These are phyloP conservation scores for Nothobranchius kuhntae DNA, from an alignment of 2,113 vertebrate species.

Conservation along the genomic window DNA sequence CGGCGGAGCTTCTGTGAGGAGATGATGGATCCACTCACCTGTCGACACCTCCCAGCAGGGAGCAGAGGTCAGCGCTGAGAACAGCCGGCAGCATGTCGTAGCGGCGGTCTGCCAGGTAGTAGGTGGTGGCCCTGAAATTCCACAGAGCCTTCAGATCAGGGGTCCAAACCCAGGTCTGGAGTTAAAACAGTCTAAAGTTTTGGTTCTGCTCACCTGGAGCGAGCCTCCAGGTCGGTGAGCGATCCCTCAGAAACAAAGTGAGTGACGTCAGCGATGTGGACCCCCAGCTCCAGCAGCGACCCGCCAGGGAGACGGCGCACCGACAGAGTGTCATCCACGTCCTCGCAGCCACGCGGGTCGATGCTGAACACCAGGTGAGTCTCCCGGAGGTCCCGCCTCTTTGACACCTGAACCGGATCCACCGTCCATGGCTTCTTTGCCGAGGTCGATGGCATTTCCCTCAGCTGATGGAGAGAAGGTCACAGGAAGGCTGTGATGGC, in stretches of 20 bases:
- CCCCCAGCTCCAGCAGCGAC: constrained; percentile 86
- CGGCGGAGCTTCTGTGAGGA: too few relatives aligned
- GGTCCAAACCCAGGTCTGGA: not conserved
- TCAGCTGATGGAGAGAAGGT: constrained; percentile 75
- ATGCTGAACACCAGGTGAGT: constrained; percentile 95
- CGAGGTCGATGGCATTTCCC: constrained; percentile 87
- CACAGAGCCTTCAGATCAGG: not conserved
- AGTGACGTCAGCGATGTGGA: constrained; percentile 96
- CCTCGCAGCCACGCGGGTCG: constrained; percentile 91
- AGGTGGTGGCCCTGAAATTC: constrained; percentile 88
- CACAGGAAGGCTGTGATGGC: too few relatives aligned
- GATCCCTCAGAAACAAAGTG: constrained; percentile 88
- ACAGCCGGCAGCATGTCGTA: constrained; percentile 92
- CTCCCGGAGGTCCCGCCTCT: constrained; percentile 77
- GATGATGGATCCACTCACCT: constrained; percentile 77
- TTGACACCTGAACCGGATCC: constrained; percentile 42
- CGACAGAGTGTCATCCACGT: constrained; percentile 93
- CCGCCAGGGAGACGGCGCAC: constrained; percentile 77
- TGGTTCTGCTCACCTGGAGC: constrained; percentile 77
- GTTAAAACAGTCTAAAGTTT: not conserved
- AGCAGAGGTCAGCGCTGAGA: constrained; percentile 91
- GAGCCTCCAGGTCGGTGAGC: constrained; percentile 88
- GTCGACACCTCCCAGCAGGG: constrained; percentile 89
- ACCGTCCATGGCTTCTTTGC: constrained; percentile 84
- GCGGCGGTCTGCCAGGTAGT: constrained; percentile 90